Evolutionary conservation across 2,113 vertebrate genomes (phyloP), one percentile per base, ranked within the genome.

Genomic region (Euleptes europaea): DNA sequence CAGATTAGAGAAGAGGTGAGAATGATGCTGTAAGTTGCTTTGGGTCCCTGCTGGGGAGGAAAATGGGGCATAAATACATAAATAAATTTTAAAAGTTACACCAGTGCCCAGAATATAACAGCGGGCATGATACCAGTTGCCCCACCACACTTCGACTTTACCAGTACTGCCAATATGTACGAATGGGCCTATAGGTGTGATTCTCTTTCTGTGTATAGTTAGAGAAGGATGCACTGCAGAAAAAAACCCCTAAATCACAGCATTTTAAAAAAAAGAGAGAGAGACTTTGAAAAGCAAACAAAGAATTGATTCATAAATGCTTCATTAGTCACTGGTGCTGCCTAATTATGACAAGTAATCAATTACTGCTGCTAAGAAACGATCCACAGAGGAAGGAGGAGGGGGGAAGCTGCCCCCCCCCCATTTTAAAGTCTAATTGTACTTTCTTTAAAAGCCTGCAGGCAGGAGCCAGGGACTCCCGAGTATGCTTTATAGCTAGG

Each of bases 311-410:
- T 88, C 78, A 85, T 74, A 88, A 93, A 93, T 89, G 84, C 84
- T 90, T 82, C 90, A 89, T 93, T 91, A 92, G 93, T 93, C 92
- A 94, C 66, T 42, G 87, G 86, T 86, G 78, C 88, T 77, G 84
- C 89, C 92, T 92, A 88, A 94, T 85, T 86, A 86, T 0, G 0
- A 92, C 85, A 89, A 94, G 85, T 93, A 90, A 95, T 92, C 94
- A 86, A 92, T 92, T 89, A 89, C 91, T 86, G 76, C 0, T 35
- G 84, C 82, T 94, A 79, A 91, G 89, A 93, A 82, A 2, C 0
- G 83, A 89, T 80, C 26, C 0, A 47, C 84, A 87, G 54, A 85
- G 69, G 84, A 80, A 80, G 66, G 57, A 42, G 63, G 23, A 67
- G 66, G 31, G 51, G 63, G 88, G 35, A 86, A 85, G 63, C 89